Percentiles rank a stretch among this genome's conserved stretches.
Evolutionary conservation across 2,888 invertebrate genomes (phyloP).

Genomic region (Lepetodrilus schrolli): DNA sequence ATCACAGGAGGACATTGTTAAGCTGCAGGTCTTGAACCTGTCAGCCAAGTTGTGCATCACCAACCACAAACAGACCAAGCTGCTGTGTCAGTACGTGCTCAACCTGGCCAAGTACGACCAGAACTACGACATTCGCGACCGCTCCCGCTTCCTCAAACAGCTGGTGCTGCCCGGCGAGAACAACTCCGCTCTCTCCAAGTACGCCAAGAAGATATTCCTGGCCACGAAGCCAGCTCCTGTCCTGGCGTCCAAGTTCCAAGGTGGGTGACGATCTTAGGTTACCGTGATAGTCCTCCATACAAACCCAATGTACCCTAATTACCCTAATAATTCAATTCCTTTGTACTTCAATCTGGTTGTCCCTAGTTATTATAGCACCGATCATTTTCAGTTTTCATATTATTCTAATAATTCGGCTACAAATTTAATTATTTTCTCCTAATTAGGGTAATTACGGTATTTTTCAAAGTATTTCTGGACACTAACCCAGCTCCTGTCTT

Average conservation of each 20-base stretch:
- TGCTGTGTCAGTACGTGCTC: slow-evolving; percentile 94
- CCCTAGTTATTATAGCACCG: too few species aligned
- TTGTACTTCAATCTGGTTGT: too few species aligned
- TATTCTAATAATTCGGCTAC: too few species aligned
- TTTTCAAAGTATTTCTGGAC: slow-evolving; percentile 91
- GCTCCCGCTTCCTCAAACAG: slow-evolving; percentile 90
- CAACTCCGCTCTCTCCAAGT: slow-evolving; percentile 79
- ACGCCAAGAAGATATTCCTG: slow-evolving; percentile 89
- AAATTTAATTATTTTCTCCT: too few species aligned
- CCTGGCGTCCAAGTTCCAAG: slow-evolving; percentile 82
- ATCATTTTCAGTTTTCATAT: too few species aligned
- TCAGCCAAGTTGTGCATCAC: slow-evolving; percentile 94
- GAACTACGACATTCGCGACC: slow-evolving; percentile 97
- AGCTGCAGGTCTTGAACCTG: slow-evolving; percentile 94
- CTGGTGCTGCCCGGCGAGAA: slow-evolving; percentile 82
- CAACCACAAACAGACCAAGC: slow-evolving; percentile 88
- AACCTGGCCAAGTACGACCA: slow-evolving; percentile 95
- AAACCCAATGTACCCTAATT: too few species aligned
- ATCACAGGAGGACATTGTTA: slow-evolving; percentile 91
- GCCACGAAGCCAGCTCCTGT: slow-evolving; percentile 95
- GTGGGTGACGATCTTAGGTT: slow-evolving; percentile 50
- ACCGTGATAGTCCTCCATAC: too few species aligned
- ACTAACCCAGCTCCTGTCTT: slow-evolving; percentile 95
- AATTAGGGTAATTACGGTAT: too few species aligned
- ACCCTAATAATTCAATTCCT: too few species aligned